Evolutionary conservation across 2,888 invertebrate genomes (phyloP).

Genomic region (Lochmaea crataegi): DNA sequence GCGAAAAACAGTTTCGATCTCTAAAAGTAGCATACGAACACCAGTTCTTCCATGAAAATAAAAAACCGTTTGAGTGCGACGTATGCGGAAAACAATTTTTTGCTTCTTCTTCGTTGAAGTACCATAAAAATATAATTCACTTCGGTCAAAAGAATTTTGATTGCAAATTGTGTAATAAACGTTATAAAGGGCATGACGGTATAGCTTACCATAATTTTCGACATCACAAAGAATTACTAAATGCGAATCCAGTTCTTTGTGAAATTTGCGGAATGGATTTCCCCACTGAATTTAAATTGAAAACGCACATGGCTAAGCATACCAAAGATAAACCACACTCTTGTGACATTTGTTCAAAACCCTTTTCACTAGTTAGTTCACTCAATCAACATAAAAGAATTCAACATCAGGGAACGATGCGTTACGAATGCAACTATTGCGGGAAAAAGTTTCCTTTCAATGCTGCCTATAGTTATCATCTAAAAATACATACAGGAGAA

Average conservation of each 20-base stretch:
- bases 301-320: conserved; percentile 49
- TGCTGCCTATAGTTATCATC: conserved; percentile 46
- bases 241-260: conserved; percentile 65
- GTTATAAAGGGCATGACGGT: conserved; percentile 51
- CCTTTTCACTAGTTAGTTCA: conserved; percentile 39
- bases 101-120: neutral
- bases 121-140: conserved; percentile 61
- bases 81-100: neutral
- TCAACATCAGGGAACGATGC: conserved; percentile 52
- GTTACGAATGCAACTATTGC: conserved; percentile 49
- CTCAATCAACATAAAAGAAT: conserved; percentile 48
- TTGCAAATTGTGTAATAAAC: conserved; percentile 51
- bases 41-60: neutral
- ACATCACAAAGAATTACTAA: conserved; percentile 47
- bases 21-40: conserved; percentile 7
- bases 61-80: neutral
- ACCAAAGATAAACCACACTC: conserved; percentile 51
- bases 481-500: conserved; percentile 48
- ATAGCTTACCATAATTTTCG: conserved; percentile 55
- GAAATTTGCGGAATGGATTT: conserved; percentile 62
- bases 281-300: conserved; percentile 36
- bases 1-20: conserved; percentile 47
- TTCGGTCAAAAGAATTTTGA: conserved; percentile 61
- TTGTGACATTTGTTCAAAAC: conserved; percentile 44
- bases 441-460: conserved; percentile 38